phyloP scores from a whole-genome alignment of 2,797 vertebrate species.

The Aquila chrysaetos region DNA sequence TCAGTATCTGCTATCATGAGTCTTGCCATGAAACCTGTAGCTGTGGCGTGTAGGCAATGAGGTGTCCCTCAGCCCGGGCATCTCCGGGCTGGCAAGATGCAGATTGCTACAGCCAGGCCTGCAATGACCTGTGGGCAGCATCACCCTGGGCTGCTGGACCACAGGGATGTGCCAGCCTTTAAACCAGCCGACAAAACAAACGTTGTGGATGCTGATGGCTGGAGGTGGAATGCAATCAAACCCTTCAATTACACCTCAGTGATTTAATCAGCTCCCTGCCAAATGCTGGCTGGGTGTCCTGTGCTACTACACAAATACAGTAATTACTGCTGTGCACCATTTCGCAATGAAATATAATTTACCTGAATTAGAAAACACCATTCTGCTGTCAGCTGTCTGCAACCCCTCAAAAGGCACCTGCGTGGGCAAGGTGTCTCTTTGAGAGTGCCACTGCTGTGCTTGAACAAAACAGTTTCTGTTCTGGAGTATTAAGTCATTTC shows the following conservation, averaged over 20 bases:
- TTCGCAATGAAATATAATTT: slow-evolving; percentile 57
- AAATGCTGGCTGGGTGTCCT: slow-evolving; percentile 30
- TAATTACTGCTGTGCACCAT: slow-evolving; percentile 37
- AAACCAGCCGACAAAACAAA: background rate
- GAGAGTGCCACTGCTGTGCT: slow-evolving; percentile 40
- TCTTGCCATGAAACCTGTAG: background rate
- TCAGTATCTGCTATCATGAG: background rate
- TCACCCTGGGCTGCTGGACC: background rate
- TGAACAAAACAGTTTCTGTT: slow-evolving; percentile 61
- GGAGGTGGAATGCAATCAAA: slow-evolving; percentile 60
- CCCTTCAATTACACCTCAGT: slow-evolving; percentile 60
- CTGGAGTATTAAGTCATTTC: slow-evolving; percentile 57
- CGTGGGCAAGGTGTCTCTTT: slow-evolving; percentile 19
- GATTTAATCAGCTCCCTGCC: slow-evolving; percentile 68
- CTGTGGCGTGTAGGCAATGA: background rate
- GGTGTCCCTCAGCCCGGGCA: background rate
- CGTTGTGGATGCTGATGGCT: slow-evolving; percentile 17
- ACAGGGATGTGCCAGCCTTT: background rate
- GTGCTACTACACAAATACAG: slow-evolving; percentile 36
- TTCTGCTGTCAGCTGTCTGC: slow-evolving; percentile 54
- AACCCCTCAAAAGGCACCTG: background rate
- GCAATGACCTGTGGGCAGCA: background rate
- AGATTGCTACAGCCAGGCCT: background rate
- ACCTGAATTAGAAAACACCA: slow-evolving; percentile 47
- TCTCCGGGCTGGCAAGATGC: background rate